Conservation (phyloP, 2,888 invertebrate species). For the Macrophya alboannulata region DNA sequence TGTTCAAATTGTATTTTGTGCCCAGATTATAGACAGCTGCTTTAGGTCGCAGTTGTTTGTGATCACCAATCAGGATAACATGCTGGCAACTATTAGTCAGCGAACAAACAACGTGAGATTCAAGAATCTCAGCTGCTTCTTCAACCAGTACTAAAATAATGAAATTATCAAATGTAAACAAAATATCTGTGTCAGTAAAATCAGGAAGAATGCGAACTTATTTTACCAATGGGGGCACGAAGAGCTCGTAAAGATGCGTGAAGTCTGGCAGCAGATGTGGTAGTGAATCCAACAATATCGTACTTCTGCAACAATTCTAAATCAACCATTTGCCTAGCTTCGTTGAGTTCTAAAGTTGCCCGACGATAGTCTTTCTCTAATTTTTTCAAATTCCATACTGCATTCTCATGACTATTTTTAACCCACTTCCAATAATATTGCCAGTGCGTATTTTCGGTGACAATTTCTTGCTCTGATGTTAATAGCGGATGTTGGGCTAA, state of each 20-base stretch:
- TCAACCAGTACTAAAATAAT: slow-evolving; percentile 80
- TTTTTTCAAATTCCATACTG: slow-evolving; percentile 51
- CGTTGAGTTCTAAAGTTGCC: slow-evolving; percentile 61
- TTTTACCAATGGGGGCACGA: slow-evolving; percentile 75
- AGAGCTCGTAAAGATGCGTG: slow-evolving; percentile 74
- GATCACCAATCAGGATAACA: slow-evolving; percentile 83
- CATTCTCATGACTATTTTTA: not conserved
- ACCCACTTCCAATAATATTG: slow-evolving; percentile 38
- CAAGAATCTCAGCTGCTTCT: slow-evolving; percentile 85
- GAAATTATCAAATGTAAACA: not conserved
- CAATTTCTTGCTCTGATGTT: not conserved
- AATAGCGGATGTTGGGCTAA: slow-evolving; percentile 30
- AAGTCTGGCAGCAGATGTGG: slow-evolving; percentile 80
- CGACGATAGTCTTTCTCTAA: slow-evolving; percentile 59
- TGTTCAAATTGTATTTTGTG: slow-evolving; percentile 79
- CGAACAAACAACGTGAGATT: slow-evolving; percentile 82
- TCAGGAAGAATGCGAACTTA: not conserved
- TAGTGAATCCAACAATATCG: slow-evolving; percentile 80
- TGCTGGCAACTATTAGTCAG: slow-evolving; percentile 81
- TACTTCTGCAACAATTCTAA: slow-evolving; percentile 66
- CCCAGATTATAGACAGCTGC: slow-evolving; percentile 80
- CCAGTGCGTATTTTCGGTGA: not conserved
- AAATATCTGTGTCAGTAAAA: not conserved
- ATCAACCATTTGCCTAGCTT: slow-evolving; percentile 66
- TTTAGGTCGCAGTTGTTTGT: slow-evolving; percentile 81